Base-by-base conservation (phyloP, 2,888 invertebrate species). In the Cartodere bifasciata region DNA sequence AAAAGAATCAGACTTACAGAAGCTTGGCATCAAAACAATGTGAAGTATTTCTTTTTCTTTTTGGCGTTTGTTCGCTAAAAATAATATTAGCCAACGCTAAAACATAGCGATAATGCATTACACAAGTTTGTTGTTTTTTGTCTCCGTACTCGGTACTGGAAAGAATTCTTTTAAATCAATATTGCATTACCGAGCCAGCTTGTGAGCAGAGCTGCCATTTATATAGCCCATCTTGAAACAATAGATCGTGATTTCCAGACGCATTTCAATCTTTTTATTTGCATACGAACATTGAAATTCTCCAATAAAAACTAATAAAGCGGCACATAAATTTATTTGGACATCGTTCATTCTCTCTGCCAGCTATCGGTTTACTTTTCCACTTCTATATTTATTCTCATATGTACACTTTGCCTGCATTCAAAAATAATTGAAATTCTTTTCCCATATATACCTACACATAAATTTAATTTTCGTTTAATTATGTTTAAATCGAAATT, bases 21-120 rank as follows among this genome's bases (percentile, higher is more conserved):
- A 52, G 51, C 51, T 45, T 48, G 50, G 52, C 53, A 54, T 54
- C 53, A 55, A 55, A 55, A 55, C 54, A 54, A 54, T 52, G 51
- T 44, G 43, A 41, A 44, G 46, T 36, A 43, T 47, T 50, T 49
- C 45, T 46, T 49, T 44, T 52, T 45, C 44, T 47, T 45, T 41
- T 43, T 32, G 31, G 38, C 41, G 45, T 49, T 47, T 45, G 44
- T 51, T 48, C 47, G 48, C 50, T 55, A 55, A 53, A 54, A 55
- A 56, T 56, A 55, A 56, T 55, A 55, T 56, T 56, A 51, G 53
- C 54, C 44, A 45, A 47, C 43, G 29, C 44, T 45, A 42, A 45
- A 44, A 43, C 46, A 48, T 49, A 42, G 47, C 47, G 48, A 50
- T 50, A 47, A 50, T 50, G 49, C 50, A 51, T 48, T 50, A 48